Conservation (phyloP, 2,113 vertebrate species). For the Hippocampus barbouri region DNA sequence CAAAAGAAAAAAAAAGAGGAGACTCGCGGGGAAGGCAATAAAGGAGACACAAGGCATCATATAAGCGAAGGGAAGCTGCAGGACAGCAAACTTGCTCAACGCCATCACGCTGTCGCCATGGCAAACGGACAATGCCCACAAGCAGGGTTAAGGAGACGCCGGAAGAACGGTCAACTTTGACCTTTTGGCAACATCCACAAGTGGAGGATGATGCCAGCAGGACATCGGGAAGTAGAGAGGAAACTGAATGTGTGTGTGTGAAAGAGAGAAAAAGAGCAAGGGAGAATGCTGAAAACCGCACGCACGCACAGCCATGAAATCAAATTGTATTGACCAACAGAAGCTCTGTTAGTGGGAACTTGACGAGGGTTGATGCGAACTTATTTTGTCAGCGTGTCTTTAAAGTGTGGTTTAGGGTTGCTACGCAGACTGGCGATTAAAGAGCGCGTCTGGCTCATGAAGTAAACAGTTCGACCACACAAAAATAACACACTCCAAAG, state of each 20-base stretch:
- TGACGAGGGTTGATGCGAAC: slow-evolving; percentile 38
- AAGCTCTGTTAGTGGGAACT: slow-evolving; percentile 30
- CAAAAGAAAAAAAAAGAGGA: slow-evolving; percentile 33
- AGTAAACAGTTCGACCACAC: slow-evolving; percentile 19
- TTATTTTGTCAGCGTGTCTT: slow-evolving; percentile 26
- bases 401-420: slow-evolving; percentile 16
- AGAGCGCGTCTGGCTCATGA: slow-evolving; percentile 19
- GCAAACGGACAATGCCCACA: slow-evolving; percentile 38
- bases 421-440: slow-evolving; percentile 41
- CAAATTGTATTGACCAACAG: slow-evolving; percentile 45
- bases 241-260: slow-evolving; percentile 29
- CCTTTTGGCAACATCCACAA: slow-evolving; percentile 49
- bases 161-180: slow-evolving; percentile 53
- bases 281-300: slow-evolving; percentile 35
- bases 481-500: slow-evolving; percentile 22
- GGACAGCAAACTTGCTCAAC: slow-evolving; percentile 52
- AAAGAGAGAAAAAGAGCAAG: slow-evolving; percentile 35
- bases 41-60: slow-evolving; percentile 35
- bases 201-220: slow-evolving; percentile 56
- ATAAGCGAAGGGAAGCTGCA: slow-evolving; percentile 45
- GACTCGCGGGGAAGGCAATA: slow-evolving; percentile 32
- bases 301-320: slow-evolving; percentile 20
- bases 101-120: slow-evolving; percentile 51
- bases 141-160: slow-evolving; percentile 36
- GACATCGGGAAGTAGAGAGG: slow-evolving; percentile 61